Percentiles rank a stretch among this genome's conserved stretches.
Conservation (phyloP, 2,113 vertebrate species). For the Chrysemys picta region DNA sequence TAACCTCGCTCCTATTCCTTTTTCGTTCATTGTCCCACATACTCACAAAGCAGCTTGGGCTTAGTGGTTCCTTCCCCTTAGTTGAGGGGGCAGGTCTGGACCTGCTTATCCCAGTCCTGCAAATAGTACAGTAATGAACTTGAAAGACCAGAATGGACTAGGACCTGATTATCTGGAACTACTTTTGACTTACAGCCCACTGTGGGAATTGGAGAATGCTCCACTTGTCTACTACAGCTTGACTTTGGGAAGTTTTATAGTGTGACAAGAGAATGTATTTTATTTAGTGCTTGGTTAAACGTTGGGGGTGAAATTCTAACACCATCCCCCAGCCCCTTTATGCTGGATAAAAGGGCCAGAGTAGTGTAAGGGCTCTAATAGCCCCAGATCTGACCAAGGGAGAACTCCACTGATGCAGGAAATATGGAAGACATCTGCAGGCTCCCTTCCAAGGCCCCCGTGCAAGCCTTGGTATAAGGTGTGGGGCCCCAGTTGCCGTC, state of each 20-base stretch:
- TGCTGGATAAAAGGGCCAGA: background rate
- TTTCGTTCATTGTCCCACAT: too few species aligned
- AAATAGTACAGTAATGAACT: background rate
- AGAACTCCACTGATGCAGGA: background rate
- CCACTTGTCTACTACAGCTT: background rate
- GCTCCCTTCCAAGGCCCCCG: background rate
- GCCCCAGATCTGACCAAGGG: background rate
- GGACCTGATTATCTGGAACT: background rate
- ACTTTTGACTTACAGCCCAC: accelerated
- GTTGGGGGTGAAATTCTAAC: background rate
- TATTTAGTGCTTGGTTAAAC: background rate
- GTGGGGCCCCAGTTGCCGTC: too few species aligned
- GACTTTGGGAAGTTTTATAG: background rate
- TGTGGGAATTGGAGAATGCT: slow-evolving; percentile 15
- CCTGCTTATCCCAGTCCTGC: too few species aligned
- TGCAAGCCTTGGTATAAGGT: background rate
- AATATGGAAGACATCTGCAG: background rate
- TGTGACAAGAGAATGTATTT: background rate
- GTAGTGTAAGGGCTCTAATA: background rate
- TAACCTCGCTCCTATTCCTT: too few species aligned
- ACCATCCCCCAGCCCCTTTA: background rate
- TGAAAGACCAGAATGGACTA: background rate
- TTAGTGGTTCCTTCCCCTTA: too few species aligned
- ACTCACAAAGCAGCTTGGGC: too few species aligned
- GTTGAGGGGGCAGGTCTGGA: too few species aligned